These are phyloP conservation scores for Melinopterus prodromus DNA, from an alignment of 2,888 invertebrate species.

Conservation along the genomic window DNA sequence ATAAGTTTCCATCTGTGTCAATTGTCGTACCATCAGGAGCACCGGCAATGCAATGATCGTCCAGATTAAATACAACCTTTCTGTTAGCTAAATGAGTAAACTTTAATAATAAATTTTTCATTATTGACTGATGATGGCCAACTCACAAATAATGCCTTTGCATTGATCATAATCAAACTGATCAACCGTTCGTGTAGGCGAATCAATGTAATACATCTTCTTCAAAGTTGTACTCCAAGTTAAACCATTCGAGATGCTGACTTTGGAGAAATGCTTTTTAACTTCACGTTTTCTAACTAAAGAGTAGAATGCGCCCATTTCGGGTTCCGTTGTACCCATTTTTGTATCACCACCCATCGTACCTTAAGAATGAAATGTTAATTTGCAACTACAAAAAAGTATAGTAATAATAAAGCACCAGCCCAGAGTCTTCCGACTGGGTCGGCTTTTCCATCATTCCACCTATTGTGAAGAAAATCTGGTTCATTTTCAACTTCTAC, in stretches of 20 bases:
- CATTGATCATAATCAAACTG: slow-evolving; percentile 77
- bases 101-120: too few species aligned
- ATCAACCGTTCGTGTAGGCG: slow-evolving; percentile 70
- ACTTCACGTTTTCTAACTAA: slow-evolving; percentile 46
- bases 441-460: slow-evolving; percentile 85
- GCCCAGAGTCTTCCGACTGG: slow-evolving; percentile 76
- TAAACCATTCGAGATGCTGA: slow-evolving; percentile 80
- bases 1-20: slow-evolving; percentile 78
- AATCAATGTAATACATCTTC: slow-evolving; percentile 80
- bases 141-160: slow-evolving; percentile 71
- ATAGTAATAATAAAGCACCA: slow-evolving; percentile 62
- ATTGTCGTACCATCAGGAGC: slow-evolving; percentile 82
- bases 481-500: slow-evolving; percentile 68
- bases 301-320: slow-evolving; percentile 65
- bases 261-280: slow-evolving; percentile 52
- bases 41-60: slow-evolving; percentile 57
- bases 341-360: slow-evolving; percentile 67
- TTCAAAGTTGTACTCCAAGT: slow-evolving; percentile 75
- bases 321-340: slow-evolving; percentile 64
- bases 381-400: background rate
- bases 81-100: slow-evolving; percentile 65
- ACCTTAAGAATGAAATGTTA: slow-evolving; percentile 54
- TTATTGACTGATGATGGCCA: background rate
- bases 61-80: slow-evolving; percentile 66
- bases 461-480: slow-evolving; percentile 66